Conservation (phyloP, 2,797 vertebrate species). For the Limnodromus scolopaceus region DNA sequence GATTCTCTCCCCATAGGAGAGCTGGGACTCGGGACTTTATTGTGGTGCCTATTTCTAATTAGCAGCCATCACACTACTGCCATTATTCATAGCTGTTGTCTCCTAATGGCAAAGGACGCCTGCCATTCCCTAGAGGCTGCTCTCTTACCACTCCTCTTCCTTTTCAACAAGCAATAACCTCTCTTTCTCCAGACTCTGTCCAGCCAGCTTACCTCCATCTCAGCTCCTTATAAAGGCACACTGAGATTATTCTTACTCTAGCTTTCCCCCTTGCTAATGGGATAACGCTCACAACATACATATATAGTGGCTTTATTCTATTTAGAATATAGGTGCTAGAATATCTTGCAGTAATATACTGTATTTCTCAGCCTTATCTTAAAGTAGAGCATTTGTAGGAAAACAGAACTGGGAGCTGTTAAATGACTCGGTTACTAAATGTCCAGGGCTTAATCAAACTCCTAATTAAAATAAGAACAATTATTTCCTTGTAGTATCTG, state of each 20-base stretch:
- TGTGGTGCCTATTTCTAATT: not conserved
- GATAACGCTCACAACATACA: not conserved
- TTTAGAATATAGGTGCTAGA: not conserved
- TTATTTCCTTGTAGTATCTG: slow-evolving; percentile 2
- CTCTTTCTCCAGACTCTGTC: not conserved
- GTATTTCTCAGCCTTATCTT: not conserved
- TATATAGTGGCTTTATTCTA: not conserved
- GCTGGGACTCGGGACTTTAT: not conserved
- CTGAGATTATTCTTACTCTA: not conserved
- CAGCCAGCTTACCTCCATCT: not conserved
- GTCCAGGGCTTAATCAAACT: not conserved
- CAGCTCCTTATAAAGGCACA: not conserved
- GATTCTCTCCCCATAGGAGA: not conserved
- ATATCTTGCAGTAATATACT: not conserved
- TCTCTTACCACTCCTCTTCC: not conserved
- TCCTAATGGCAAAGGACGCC: not conserved
- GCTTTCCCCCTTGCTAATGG: not conserved
- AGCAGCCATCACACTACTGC: not conserved
- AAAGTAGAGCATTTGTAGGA: not conserved
- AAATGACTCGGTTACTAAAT: not conserved
- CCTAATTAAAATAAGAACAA: not conserved
- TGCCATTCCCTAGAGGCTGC: not conserved
- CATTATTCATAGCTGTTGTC: not conserved
- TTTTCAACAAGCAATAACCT: not conserved
- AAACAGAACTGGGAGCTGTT: not conserved